These are phyloP conservation scores for Gambelia wislizenii DNA, from an alignment of 2,797 vertebrate genomes.

Conservation along the genomic window DNA sequence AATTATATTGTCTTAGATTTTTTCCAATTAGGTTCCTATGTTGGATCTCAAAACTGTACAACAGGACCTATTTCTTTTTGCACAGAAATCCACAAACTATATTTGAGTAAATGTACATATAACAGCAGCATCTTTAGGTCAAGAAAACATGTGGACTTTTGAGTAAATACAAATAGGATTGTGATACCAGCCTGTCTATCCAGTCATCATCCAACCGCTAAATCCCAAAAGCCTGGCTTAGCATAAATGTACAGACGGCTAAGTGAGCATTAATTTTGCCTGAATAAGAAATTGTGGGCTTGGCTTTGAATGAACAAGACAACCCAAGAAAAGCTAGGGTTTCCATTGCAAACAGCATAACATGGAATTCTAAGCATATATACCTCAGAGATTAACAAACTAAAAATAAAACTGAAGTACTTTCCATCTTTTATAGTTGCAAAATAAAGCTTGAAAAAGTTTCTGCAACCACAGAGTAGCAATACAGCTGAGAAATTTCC, in stretches of 20 bases:
- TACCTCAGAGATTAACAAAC: not conserved
- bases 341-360: conserved; percentile 4
- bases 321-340: conserved; percentile 5
- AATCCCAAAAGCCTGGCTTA: conserved; percentile 8
- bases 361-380: not conserved
- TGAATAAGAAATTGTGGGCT: conserved; percentile 15
- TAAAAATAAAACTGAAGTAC: not conserved
- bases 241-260: not conserved
- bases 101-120: no score
- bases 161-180: not conserved
- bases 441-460: conserved; percentile 23
- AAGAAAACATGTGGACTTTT: not conserved
- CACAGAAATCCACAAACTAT: not conserved
- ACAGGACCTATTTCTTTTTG: not conserved
- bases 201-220: not conserved
- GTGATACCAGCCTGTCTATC: not conserved
- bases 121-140: not conserved
- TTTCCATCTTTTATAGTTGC: conserved; percentile 11
- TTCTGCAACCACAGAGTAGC: not conserved
- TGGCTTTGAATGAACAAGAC: not conserved
- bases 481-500: conserved; percentile 7
- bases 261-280: not conserved
- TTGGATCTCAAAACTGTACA: not conserved
- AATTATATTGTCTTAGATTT: not conserved
- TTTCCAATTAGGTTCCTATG: not conserved